Evolutionary conservation across 2,113 vertebrate genomes (phyloP).

Genomic region (Xenotilapia leptura): DNA sequence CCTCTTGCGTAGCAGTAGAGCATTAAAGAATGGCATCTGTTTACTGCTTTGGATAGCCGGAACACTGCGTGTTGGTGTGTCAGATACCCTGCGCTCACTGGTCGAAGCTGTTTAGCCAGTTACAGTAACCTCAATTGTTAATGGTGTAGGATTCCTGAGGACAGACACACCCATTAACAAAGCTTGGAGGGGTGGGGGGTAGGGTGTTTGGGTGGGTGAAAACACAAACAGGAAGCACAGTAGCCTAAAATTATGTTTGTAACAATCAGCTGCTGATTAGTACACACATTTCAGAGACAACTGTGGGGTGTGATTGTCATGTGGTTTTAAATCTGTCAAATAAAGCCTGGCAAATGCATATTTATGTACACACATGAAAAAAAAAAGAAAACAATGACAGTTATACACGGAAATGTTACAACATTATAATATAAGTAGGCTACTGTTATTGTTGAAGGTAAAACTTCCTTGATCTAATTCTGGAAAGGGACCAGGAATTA

Average conservation of each 20-base stretch:
- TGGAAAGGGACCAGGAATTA: neutral
- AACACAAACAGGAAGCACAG: conserved; percentile 55
- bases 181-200: neutral
- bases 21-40: neutral
- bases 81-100: conserved; percentile 50
- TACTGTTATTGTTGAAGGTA: neutral
- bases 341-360: neutral
- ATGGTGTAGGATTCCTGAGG: conserved; percentile 83
- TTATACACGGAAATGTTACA: neutral
- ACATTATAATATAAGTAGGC: neutral
- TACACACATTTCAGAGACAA: neutral
- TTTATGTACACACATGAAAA: neutral
- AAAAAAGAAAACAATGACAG: neutral
- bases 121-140: conserved; percentile 71
- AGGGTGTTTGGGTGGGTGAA: neutral
- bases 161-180: conserved; percentile 74
- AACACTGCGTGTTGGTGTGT: conserved; percentile 38
- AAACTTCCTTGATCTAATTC: neutral
- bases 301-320: neutral
- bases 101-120: conserved; percentile 83
- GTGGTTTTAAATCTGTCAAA: neutral
- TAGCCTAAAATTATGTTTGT: neutral
- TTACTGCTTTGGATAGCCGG: conserved; percentile 21
- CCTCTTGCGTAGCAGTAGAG: neutral
- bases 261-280: neutral